A percentile compares a stretch with the other conserved stretches of the same genome.
Evolutionary conservation across 2,113 vertebrate genomes (phyloP).

Genomic region (Rhizomys pruinosus): DNA sequence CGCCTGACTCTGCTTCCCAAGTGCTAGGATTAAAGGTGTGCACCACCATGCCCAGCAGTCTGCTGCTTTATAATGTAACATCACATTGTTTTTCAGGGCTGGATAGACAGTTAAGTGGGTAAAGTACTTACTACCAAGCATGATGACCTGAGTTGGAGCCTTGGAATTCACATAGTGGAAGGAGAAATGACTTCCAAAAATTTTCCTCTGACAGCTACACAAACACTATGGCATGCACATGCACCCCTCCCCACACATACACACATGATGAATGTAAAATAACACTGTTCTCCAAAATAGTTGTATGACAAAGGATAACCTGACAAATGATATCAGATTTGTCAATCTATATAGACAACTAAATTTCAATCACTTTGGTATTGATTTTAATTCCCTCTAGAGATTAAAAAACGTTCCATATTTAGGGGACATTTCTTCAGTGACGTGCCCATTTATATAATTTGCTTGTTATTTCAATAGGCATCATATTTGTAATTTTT

Average conservation of each 20-base stretch:
- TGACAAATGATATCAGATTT: too few species aligned
- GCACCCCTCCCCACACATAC: background rate
- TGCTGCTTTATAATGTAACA: background rate
- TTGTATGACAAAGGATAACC: background rate
- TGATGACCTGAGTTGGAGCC: background rate
- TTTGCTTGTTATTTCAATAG: background rate
- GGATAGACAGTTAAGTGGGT: background rate
- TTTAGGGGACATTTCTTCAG: background rate
- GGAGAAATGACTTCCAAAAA: background rate
- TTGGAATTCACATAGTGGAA: background rate
- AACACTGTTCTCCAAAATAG: background rate
- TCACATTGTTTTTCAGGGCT: background rate
- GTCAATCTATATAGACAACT: background rate
- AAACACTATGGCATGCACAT: background rate
- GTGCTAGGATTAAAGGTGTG: too few species aligned
- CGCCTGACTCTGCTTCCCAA: too few species aligned
- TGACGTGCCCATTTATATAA: background rate
- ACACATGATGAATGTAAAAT: background rate
- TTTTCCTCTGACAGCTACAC: background rate
- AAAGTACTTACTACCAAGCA: background rate
- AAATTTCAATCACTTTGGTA: background rate
- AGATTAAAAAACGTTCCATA: background rate
- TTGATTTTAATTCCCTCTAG: constrained; percentile 42
- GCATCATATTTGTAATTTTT: background rate
- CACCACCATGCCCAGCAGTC: too few species aligned